Conservation (phyloP, 2,888 invertebrate genomes). For the Crocallis elinguaria region DNA sequence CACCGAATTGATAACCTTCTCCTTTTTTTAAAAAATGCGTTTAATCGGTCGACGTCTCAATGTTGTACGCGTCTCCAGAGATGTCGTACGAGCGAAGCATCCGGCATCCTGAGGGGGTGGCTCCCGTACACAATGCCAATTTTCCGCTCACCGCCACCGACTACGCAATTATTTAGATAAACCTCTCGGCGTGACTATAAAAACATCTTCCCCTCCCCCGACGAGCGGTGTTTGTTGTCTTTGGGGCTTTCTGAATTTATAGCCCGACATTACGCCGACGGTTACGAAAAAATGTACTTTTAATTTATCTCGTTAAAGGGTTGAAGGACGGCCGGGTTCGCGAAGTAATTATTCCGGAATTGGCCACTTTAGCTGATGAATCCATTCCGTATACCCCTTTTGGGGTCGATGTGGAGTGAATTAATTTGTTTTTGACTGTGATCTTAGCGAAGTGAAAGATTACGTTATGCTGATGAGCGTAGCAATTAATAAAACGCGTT, state of each 20-base stretch:
- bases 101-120: conserved; percentile 22
- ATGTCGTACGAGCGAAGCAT: conserved; percentile 18
- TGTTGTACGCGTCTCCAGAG: conserved; percentile 23
- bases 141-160: conserved; percentile 83
- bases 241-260: conserved; percentile 84
- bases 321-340: conserved; percentile 82
- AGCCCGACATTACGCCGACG: conserved; percentile 75
- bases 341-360: conserved; percentile 84
- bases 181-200: conserved; percentile 84
- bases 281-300: conserved; percentile 85
- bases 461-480: conserved; percentile 67
- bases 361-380: conserved; percentile 84
- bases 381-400: conserved; percentile 75
- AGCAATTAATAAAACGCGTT: conserved; percentile 36
- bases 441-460: conserved; percentile 76
- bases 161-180: conserved; percentile 85
- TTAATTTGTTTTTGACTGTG: conserved; percentile 75
- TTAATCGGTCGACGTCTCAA: conserved; percentile 16
- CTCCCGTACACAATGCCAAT: conserved; percentile 73
- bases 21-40: conserved; percentile 4
- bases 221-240: conserved; percentile 77
- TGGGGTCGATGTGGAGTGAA: conserved; percentile 73
- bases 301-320: conserved; percentile 86
- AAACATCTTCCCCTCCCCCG: conserved; percentile 81
- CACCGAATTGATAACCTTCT: too few species aligned